Evolutionary conservation across 1,140 invertebrate species (phyloP).

Genomic region (Aphis gossypii): DNA sequence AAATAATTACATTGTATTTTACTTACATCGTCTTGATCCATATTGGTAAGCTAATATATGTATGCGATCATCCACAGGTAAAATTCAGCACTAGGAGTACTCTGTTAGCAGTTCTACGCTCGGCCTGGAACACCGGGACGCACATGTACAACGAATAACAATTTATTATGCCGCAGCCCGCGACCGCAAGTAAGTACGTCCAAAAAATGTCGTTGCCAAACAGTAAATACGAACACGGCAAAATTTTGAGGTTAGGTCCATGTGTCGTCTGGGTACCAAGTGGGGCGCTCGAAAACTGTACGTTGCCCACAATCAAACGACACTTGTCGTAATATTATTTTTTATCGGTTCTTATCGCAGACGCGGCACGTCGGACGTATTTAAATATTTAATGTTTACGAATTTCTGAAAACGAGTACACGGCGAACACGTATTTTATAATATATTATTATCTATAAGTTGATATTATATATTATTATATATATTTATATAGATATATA

Average conservation of each 20-base stretch:
- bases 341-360: neutral
- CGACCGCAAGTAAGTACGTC: neutral
- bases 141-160: neutral
- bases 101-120: too few relatives aligned
- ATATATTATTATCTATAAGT: too few relatives aligned
- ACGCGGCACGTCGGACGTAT: neutral
- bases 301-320: neutral
- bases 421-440: too few relatives aligned
- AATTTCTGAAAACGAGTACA: neutral
- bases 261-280: neutral
- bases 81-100: neutral
- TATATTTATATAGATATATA: too few relatives aligned
- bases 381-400: neutral
- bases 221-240: neutral
- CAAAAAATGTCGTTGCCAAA: neutral
- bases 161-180: too few relatives aligned
- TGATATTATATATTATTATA: too few relatives aligned
- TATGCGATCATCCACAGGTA: neutral
- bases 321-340: neutral
- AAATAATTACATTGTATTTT: neutral
- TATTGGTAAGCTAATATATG: neutral
- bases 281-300: neutral
- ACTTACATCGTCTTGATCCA: constrained; percentile 59
- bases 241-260: neutral
- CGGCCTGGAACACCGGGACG: neutral